Percentiles rank a stretch among this genome's conserved stretches.
These are phyloP conservation scores for Cynopterus sphinx DNA, from an alignment of 2,797 vertebrate genomes.

Conservation along the genomic window DNA sequence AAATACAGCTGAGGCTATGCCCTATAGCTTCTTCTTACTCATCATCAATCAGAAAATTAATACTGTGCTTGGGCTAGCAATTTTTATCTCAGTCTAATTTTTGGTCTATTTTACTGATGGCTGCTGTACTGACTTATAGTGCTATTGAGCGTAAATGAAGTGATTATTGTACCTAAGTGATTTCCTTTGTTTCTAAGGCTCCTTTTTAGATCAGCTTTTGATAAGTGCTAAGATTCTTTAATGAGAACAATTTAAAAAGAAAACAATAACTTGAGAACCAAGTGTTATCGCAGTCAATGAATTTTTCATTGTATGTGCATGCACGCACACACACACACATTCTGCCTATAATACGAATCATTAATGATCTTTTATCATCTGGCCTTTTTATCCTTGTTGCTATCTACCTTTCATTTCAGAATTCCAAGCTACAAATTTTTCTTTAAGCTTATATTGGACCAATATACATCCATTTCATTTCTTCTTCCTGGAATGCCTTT, in stretches of 20 bases:
- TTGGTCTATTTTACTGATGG: conserved; percentile 54
- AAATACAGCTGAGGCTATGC: conserved; percentile 41
- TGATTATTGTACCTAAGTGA: conserved; percentile 20
- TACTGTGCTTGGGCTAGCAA: background rate
- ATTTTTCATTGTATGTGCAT: background rate
- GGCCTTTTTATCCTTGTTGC: background rate
- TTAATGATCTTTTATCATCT: background rate
- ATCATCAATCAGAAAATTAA: conserved; percentile 70
- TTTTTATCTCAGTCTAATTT: conserved; percentile 60
- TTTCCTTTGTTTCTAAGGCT: background rate
- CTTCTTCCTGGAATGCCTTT: background rate
- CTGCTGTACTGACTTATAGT: background rate
- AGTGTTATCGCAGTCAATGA: background rate
- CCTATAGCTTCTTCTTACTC: conserved; percentile 23
- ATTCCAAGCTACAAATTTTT: background rate
- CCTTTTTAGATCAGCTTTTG: conserved; percentile 14
- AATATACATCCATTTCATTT: background rate
- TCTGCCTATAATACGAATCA: background rate
- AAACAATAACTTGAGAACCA: conserved; percentile 16
- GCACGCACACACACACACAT: too few relatives aligned
- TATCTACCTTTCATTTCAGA: background rate
- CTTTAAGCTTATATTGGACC: background rate
- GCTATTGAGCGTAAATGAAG: background rate
- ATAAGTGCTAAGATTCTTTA: conserved; percentile 17
- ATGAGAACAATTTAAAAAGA: conserved; percentile 41